Conservation (phyloP, 2,888 invertebrate species). For the Tetanocera ferruginea region DNA sequence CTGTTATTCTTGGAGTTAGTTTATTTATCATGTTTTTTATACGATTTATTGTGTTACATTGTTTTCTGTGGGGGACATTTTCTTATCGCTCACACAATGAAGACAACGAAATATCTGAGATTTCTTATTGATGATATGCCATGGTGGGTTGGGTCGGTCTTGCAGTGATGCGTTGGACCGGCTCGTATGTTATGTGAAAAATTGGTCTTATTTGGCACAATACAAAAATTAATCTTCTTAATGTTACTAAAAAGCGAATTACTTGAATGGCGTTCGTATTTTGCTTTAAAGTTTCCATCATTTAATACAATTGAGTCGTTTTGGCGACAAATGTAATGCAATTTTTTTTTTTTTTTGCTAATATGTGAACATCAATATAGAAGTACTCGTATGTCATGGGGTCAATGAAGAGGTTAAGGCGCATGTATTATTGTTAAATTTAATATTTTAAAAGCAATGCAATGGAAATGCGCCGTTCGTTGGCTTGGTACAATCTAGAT, state of each 20-base stretch:
- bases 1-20: conserved; percentile 43
- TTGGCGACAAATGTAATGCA: conserved; percentile 30
- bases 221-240: conserved; percentile 64
- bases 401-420: not conserved
- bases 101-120: conserved; percentile 61
- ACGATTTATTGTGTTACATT: conserved; percentile 41
- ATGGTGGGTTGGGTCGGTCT: not conserved
- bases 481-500: too few species aligned
- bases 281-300: conserved; percentile 8
- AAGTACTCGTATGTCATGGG: not conserved
- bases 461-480: too few species aligned
- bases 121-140: conserved; percentile 42
- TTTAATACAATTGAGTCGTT: conserved; percentile 19
- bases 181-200: not conserved
- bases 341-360: not conserved
- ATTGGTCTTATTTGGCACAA: conserved; percentile 45
- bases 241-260: conserved; percentile 54
- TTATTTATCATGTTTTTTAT: conserved; percentile 55
- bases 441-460: too few species aligned
- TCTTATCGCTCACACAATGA: conserved; percentile 44
- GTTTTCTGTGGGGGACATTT: conserved; percentile 11
- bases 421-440: not conserved
- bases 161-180: not conserved
- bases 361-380: not conserved
- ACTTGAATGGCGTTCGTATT: not conserved